Evolutionary conservation across 1,140 invertebrate species (phyloP).

Genomic region (Caenorhabditis latens): DNA sequence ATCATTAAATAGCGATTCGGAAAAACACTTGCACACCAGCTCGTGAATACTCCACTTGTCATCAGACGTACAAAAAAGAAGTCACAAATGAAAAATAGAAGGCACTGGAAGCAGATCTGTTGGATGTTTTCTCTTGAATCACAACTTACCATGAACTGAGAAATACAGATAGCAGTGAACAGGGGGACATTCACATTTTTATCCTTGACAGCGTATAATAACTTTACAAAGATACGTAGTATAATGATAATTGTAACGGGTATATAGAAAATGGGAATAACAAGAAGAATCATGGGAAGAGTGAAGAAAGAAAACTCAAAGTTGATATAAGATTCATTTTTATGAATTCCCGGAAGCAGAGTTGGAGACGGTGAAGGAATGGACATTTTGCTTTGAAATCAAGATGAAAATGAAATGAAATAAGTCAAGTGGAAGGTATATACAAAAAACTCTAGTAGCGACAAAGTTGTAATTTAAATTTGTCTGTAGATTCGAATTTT

Average conservation of each 20-base stretch:
- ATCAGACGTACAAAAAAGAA: not conserved
- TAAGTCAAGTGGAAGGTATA: not conserved
- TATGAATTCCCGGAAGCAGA: not conserved
- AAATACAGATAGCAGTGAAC: not conserved
- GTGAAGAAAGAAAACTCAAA: slow-evolving; percentile 15
- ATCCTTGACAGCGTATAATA: not conserved
- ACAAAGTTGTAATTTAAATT: slow-evolving; percentile 3
- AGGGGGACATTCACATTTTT: slow-evolving; percentile 31
- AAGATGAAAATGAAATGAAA: not conserved
- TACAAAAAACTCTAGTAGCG: not conserved
- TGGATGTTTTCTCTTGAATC: too few species aligned
- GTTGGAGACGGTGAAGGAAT: not conserved
- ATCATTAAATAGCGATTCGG: slow-evolving; percentile 1
- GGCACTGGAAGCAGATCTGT: not conserved
- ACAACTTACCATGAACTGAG: slow-evolving; percentile 6
- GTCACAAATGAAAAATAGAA: not conserved
- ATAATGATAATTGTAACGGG: slow-evolving; percentile 18
- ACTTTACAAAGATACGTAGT: not conserved
- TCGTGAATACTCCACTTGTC: slow-evolving; percentile 1
- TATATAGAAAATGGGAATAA: not conserved
- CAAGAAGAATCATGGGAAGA: not conserved
- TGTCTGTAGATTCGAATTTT: not conserved
- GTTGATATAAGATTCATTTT: not conserved
- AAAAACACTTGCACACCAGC: slow-evolving; percentile 2
- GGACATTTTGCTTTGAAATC: not conserved